Evolutionary conservation across 2,888 invertebrate species (phyloP), one percentile per base, ranked within the genome.

Genomic region (Caradrina clavipalpis): DNA sequence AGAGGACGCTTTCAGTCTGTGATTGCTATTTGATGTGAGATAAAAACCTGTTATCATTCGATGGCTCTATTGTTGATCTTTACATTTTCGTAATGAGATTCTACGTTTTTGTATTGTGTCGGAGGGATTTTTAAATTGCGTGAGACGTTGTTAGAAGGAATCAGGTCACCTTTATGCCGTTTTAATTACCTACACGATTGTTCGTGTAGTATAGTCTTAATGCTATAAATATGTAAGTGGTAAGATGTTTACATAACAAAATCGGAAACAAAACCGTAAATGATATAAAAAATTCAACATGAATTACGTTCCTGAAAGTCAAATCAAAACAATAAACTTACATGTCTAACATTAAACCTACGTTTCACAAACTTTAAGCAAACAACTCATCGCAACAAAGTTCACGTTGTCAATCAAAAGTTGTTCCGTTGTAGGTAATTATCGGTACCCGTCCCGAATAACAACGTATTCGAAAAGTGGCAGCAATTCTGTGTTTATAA

Each of bases 11-110:
- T 68, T 77, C 62, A 64, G 63, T 49, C 66, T 58, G 76, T 78
- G 85, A 86, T 85, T 82, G 84, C 80, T 79, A 76, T 86, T 80
- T 84, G 83, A 85, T 83, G 80, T 72, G 73, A 81, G 79, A 83
- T 81, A 82, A 79, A 79, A 76, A 64, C 63, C 79, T 77, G 82
- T 77, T 80, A 82, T 80, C 76, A 78, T 80, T 84, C 75, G 73
- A 80, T 81, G 76, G 78, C 61, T 78, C 71, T 72, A 67, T 79
- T 71, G 75, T 82, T 67, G 73, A 77, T 64, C 64, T 76, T 75
- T 57, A 66, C 62, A 60, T 78, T 74, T 56, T 56, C 42, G 42
- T 78, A 79, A 79, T 78, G 70, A 70, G 62, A 60, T 61, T 64
- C 47, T 54, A 56, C 51, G 56, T 55, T 68, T 22, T 70, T 53